Conservation (phyloP, 2,797 vertebrate species). For the Halcyon badia region DNA sequence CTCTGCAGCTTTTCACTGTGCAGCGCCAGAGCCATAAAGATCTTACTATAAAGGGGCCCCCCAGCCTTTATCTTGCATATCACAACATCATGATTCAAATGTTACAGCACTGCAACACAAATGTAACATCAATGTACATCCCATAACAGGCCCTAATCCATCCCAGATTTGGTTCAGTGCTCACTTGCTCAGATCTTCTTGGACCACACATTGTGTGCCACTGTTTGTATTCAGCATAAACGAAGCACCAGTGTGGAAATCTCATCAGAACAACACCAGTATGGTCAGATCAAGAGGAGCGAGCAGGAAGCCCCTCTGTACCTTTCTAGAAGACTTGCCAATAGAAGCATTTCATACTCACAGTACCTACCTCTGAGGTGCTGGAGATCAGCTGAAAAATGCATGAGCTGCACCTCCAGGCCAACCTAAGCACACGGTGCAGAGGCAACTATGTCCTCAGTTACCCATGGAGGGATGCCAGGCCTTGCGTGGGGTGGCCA, state of each 20-base stretch:
- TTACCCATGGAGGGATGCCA: accelerated
- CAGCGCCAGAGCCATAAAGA: conserved; percentile 59
- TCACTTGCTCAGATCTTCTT: conserved; percentile 67
- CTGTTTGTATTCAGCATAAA: conserved; percentile 61
- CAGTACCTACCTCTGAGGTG: neutral
- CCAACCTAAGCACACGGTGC: accelerated
- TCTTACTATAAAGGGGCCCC: conserved; percentile 22
- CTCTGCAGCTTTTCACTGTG: conserved; percentile 36
- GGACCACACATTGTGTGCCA: conserved; percentile 73
- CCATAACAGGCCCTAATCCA: conserved; percentile 67
- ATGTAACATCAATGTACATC: conserved; percentile 75
- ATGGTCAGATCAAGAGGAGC: conserved; percentile 56
- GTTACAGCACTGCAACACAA: conserved; percentile 66
- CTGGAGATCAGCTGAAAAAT: neutral
- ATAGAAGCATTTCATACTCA: neutral
- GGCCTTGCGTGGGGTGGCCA: accelerated
- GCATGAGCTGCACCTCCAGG: neutral
- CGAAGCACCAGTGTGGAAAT: conserved; percentile 28
- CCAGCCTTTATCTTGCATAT: conserved; percentile 59
- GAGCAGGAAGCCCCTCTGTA: neutral
- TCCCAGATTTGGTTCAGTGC: conserved; percentile 67
- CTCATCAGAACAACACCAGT: conserved; percentile 20
- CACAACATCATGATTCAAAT: conserved; percentile 71
- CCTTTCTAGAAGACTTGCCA: conserved; percentile 21
- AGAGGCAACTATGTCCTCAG: neutral